phyloP scores from a whole-genome alignment of 2,888 invertebrate species.

The Heteropelma amictum region DNA sequence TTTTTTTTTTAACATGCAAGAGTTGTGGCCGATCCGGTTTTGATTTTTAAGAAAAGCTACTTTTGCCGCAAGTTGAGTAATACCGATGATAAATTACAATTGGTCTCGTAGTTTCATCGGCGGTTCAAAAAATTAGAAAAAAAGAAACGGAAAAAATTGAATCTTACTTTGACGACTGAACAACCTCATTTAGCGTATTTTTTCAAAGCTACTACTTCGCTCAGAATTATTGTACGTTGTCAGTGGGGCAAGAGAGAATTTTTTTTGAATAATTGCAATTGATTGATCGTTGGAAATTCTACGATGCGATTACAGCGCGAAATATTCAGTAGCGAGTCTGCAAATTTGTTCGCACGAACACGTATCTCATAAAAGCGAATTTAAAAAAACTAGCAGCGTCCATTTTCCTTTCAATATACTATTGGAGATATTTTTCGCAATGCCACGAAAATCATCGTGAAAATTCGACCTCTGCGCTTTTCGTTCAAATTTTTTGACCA shows the following conservation, averaged over 20 bases:
- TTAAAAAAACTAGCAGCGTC: no score
- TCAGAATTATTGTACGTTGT: not conserved
- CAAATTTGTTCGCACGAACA: no score
- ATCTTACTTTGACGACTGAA: constrained; percentile 2
- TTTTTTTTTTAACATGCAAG: constrained; percentile 3
- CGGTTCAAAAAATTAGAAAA: constrained; percentile 8
- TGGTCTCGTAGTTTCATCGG: constrained; percentile 27
- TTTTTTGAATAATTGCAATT: not conserved
- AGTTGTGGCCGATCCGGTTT: constrained; percentile 17
- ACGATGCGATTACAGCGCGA: not conserved
- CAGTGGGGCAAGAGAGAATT: not conserved
- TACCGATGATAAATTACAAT: not conserved
- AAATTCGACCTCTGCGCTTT: not conserved
- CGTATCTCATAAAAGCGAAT: no score
- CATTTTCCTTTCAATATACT: not conserved
- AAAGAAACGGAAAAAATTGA: not conserved
- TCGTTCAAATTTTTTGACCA: constrained; percentile 9
- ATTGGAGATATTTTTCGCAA: no score
- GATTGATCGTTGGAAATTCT: constrained; percentile 1
- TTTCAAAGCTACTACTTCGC: constrained; percentile 1
- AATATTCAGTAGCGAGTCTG: not conserved
- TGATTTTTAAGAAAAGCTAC: constrained; percentile 8
- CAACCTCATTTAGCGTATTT: constrained; percentile 36
- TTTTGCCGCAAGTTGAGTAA: not conserved
- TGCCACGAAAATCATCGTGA: no score